These are phyloP conservation scores for Acronicta psi DNA, from an alignment of 2,888 invertebrate genomes.

Conservation along the genomic window DNA sequence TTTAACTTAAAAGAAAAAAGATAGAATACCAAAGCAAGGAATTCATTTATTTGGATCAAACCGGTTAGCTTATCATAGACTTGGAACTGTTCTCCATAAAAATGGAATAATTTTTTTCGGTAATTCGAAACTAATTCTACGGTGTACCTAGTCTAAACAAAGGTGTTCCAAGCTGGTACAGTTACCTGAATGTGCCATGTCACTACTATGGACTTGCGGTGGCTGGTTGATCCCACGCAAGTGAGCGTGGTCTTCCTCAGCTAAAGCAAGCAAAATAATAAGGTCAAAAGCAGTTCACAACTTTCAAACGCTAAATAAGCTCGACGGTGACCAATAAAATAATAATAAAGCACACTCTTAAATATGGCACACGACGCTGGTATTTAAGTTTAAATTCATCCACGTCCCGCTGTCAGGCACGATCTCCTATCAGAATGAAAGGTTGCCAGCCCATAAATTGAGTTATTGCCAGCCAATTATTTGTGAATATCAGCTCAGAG, in stretches of 20 bases:
- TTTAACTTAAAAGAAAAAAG: conserved; percentile 1
- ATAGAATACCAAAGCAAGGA: too few species aligned
- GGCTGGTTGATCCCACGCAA: conserved; percentile 73
- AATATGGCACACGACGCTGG: too few species aligned
- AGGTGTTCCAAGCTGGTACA: conserved; percentile 26
- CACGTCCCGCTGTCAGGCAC: too few species aligned
- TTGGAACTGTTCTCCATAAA: too few species aligned
- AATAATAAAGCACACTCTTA: conserved; percentile 52
- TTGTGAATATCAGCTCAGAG: too few species aligned
- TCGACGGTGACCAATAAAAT: conserved; percentile 36
- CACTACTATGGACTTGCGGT: conserved; percentile 68
- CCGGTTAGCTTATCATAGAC: too few species aligned
- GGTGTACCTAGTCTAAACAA: conserved; percentile 2
- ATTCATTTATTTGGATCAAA: too few species aligned
- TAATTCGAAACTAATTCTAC: neutral
- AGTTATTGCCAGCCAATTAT: too few species aligned
- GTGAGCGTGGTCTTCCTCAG: conserved; percentile 93
- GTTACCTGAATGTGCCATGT: conserved; percentile 76
- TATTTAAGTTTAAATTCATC: too few species aligned
- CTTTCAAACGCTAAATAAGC: conserved; percentile 49
- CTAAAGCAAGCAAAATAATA: conserved; percentile 81
- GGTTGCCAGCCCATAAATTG: too few species aligned
- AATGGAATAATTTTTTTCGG: too few species aligned
- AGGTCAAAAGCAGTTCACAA: conserved; percentile 59
- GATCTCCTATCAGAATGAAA: too few species aligned